phyloP scores from a whole-genome alignment of 2,888 invertebrate species.

The Myopa tessellatipennis region DNA sequence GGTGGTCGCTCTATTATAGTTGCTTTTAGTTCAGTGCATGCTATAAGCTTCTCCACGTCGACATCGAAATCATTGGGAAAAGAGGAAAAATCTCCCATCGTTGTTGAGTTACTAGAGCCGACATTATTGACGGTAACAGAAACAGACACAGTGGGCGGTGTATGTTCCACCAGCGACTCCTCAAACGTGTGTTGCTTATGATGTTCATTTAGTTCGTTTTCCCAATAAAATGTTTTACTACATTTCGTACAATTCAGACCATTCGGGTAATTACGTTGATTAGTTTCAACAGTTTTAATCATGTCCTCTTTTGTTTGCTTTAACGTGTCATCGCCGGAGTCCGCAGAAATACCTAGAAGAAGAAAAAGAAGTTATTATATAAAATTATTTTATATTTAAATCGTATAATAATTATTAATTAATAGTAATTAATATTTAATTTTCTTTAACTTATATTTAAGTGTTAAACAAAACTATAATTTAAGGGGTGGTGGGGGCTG shows the following conservation, averaged over 20 bases:
- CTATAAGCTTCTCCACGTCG: constrained; percentile 26
- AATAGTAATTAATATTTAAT: neutral
- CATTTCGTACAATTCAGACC: constrained; percentile 50
- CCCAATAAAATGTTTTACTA: constrained; percentile 46
- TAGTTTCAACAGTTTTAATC: neutral
- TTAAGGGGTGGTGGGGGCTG: neutral
- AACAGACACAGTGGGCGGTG: too few relatives aligned
- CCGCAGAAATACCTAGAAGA: neutral
- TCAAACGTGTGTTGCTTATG: constrained; percentile 38
- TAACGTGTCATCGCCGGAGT: neutral
- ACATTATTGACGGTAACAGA: neutral
- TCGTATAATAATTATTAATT: neutral
- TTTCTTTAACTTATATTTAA: neutral
- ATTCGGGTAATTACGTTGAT: constrained; percentile 46
- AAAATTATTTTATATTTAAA: neutral
- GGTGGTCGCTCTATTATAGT: neutral
- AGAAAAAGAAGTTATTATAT: too few relatives aligned
- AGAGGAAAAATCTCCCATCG: neutral
- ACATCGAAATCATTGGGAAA: constrained; percentile 8
- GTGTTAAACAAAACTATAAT: neutral
- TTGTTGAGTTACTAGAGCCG: neutral
- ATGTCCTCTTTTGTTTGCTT: neutral
- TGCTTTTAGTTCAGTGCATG: constrained; percentile 21
- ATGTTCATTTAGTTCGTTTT: constrained; percentile 49
- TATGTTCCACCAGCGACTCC: neutral